Base-by-base conservation (phyloP, 2,113 vertebrate species). In the Python bivittatus region DNA sequence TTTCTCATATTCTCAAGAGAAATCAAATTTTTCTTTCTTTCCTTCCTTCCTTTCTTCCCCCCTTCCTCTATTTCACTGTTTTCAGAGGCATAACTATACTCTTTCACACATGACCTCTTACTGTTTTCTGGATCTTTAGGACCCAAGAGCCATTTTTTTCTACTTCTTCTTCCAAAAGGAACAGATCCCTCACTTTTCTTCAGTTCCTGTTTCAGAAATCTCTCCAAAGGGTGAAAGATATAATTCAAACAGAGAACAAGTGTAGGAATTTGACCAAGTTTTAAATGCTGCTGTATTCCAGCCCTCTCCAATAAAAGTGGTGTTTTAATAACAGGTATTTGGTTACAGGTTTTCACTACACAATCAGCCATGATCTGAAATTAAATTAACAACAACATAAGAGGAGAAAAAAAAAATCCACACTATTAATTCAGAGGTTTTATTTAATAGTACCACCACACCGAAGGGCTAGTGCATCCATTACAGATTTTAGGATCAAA, bases 191-290 rank as follows among this genome's bases (percentile, higher is more conserved):
- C 68, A 42, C 1, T 20, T 27, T 85, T 23, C 0, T 12, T 72
- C 48, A 33, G 42, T 91, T 92, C 4, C 85, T 4, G 86, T 89
- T 84, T 86, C 25, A 88, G 15, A 88, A 93, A 60, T 10, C 68
- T 93, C 92, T 15, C 85, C 91, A 91, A 89, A 88, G 22, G 91
- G 88, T 6, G 58, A 10, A 22, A 48, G 33, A 90, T 6, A 48
- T 20, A n/a, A 60, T 22, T 42, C 11, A 54, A 38, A n/a, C 2
- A 25, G 84, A 44, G 17, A 90, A 5, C 13, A 9, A 38, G 33
- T 9, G 3, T 17, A 52, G 27, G 20, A 4, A 33, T 53, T 85
- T 1, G 3, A 20, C 17, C 57, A 23, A 3, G n/a, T 68, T 68
- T 68, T 68, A 48, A 48, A 48, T 48, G 0, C 13, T 15, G 54